These are phyloP conservation scores for Percopsis transmontana DNA, from an alignment of 2,113 vertebrate species.

Conservation along the genomic window DNA sequence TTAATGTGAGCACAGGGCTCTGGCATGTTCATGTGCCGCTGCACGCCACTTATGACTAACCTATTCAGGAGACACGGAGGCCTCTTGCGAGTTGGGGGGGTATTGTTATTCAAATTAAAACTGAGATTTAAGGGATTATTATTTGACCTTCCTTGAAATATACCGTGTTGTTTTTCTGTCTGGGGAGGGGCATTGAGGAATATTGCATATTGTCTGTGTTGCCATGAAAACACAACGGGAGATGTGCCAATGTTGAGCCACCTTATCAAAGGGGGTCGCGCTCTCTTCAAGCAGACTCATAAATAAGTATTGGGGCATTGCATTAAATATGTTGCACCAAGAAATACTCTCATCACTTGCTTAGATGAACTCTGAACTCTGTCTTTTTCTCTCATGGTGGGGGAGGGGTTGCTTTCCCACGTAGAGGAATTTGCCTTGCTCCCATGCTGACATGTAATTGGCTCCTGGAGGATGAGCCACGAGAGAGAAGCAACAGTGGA, in stretches of 20 bases:
- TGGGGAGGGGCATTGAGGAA: conserved; percentile 9
- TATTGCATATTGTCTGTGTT: conserved; percentile 18
- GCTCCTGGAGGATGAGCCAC: conserved; percentile 37
- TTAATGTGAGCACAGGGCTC: conserved; percentile 40
- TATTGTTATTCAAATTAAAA: conserved; percentile 33
- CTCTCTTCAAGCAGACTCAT: conserved; percentile 8
- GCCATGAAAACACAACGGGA: conserved; percentile 29
- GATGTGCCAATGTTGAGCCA: neutral
- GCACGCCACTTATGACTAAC: conserved; percentile 56
- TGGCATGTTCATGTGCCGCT: conserved; percentile 44
- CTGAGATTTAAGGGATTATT: conserved; percentile 36
- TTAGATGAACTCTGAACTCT: conserved; percentile 62
- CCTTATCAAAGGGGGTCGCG: neutral
- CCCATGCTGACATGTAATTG: conserved; percentile 57
- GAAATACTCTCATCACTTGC: conserved; percentile 41
- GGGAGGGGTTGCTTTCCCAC: conserved; percentile 43
- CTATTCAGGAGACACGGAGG: conserved; percentile 35
- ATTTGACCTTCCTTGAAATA: conserved; percentile 23
- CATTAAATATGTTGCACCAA: conserved; percentile 4
- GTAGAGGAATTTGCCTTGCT: conserved; percentile 30
- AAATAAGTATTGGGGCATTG: conserved; percentile 15
- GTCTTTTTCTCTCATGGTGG: conserved; percentile 48
- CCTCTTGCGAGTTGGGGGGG: neutral
- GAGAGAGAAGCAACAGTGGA: conserved; percentile 42
- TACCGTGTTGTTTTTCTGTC: neutral